Evolutionary conservation across 2,113 vertebrate genomes (phyloP), one percentile per base, ranked within the genome.

Genomic region (Dunckerocampus dactyliophorus): DNA sequence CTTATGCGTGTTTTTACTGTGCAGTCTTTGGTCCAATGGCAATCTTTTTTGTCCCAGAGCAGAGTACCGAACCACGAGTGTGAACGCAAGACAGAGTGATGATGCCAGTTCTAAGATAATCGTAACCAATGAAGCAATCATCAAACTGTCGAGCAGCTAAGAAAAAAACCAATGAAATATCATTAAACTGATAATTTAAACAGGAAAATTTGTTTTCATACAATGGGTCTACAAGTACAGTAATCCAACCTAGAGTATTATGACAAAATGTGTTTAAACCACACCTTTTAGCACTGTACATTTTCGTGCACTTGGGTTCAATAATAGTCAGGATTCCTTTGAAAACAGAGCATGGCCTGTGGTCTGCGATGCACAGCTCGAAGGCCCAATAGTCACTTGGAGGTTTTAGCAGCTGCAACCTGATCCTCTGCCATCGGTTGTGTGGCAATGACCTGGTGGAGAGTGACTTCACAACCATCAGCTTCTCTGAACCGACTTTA

Each of bases 331-430:
- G 67, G 66, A 79, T 82, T 87, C 81, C 76, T 85, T 67, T 50
- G 73, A 79, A 76, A 76, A 67, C 76, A 76, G 78, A 82, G 80
- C 71, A 82, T 73, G 81, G 63, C 73, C 72, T 82, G 76, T 78
- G 87, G 84, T 85, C 54, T 75, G 56, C 74, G 74, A 80, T 19
- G 58, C 58, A 1, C 31, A 76, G 71, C 67, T 69, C 64, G 8
- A 1, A 80, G 79, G 54, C 65, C 68, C 58, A 52, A 67, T 60
- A 80, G 79, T 54, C 19, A n/a, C 63, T 63, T 17, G 5, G 55
- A 78, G 80, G 74, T 73, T 84, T 66, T 56, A 69, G 65, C 80
- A 42, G 71, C 21, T 15, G 82, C 76, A 89, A 86, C 84, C 62
- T 12, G 39, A 87, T 81, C 80, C 34, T 60, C 53, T 34, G 20